A percentile compares a stretch with the other conserved stretches of the same genome.
Evolutionary conservation across 1,140 invertebrate genomes (phyloP).

Genomic region (Gerris buenoi): DNA sequence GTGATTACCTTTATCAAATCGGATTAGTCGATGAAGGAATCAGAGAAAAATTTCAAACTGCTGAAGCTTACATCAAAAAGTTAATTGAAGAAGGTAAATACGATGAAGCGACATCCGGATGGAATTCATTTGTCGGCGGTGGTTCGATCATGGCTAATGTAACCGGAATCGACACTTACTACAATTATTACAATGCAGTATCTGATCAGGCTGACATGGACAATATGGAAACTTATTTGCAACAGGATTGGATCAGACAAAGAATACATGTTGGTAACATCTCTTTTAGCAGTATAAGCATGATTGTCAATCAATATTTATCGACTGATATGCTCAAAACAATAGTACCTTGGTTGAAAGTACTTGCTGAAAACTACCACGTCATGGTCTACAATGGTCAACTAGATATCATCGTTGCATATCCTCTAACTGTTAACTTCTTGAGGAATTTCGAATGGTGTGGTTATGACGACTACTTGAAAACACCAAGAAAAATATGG

Average conservation of each 20-base stretch:
- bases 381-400: slow-evolving; percentile 67
- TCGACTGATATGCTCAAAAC: slow-evolving; percentile 69
- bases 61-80: slow-evolving; percentile 8
- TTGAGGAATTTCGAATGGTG: slow-evolving; percentile 43
- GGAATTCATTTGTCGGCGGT: slow-evolving; percentile 15
- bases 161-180: slow-evolving; percentile 10
- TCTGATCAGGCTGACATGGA: slow-evolving; percentile 4
- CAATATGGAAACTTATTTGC: slow-evolving; percentile 26
- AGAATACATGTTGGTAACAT: slow-evolving; percentile 67
- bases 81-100: slow-evolving; percentile 11
- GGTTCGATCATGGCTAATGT: slow-evolving; percentile 9
- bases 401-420: slow-evolving; percentile 71
- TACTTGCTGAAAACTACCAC: slow-evolving; percentile 46
- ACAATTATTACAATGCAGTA: slow-evolving; percentile 8
- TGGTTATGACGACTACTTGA: slow-evolving; percentile 44
- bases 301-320: slow-evolving; percentile 49
- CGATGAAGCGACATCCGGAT: slow-evolving; percentile 11
- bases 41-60: slow-evolving; percentile 19
- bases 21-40: slow-evolving; percentile 36
- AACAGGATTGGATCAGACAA: slow-evolving; percentile 30
- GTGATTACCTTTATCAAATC: slow-evolving; percentile 63
- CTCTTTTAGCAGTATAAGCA: slow-evolving; percentile 30
- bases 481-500: slow-evolving; percentile 34
- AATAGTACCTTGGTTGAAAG: slow-evolving; percentile 54
- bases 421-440: slow-evolving; percentile 58